Base-by-base conservation (phyloP, 37 sponge, comb jelly and placozoan species). In the Crambe crambe region DNA sequence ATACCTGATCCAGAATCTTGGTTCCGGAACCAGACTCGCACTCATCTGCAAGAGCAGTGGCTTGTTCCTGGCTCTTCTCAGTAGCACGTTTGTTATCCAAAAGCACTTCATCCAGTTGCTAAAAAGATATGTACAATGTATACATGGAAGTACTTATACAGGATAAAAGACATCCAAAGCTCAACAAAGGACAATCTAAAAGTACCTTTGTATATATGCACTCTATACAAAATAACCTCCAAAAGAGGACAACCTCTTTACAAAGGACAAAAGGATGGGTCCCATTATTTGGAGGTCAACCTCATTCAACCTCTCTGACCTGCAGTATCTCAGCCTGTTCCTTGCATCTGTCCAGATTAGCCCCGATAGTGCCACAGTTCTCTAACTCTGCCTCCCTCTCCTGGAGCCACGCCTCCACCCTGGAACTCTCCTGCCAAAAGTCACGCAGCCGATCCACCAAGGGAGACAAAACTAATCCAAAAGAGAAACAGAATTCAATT, bases 301-400 rank as follows among this genome's bases (percentile, higher is more conserved):
- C n/a, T n/a, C n/a, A n/a, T n/a, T n/a, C n/a, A n/a, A n/a, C n/a
- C n/a, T n/a, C 6, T 1, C 61, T 40, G 63, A 87, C 87, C 76
- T 87, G 63, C 0, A 87, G 87, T 29, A 87, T 81, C 20, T 30
- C 43, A 4, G 36, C 51, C 67, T 87, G 87, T 68, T 87, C 74
- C 47, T 41, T 8, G n/a, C 81, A 65, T 76, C 87, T 56, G 18
- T 69, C 64, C 20, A 81, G 69, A 37, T 87, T 63, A 32, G 87
- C 87, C 35, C 77, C 82, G 17, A 87, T 81, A 1, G 82, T 75
- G 4, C 87, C 87, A 80, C 87, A 87, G 47, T 41, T 77, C 41
- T 59, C 56, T 9, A 76, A 32, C 62, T 36, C 57, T 2, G 37
- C 51, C 76, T 87, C 87, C 42, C 31, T 18, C 68, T 68, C 74